Evolutionary conservation across 2,888 invertebrate species (phyloP).

Genomic region (Drosophila austrosaltans): DNA sequence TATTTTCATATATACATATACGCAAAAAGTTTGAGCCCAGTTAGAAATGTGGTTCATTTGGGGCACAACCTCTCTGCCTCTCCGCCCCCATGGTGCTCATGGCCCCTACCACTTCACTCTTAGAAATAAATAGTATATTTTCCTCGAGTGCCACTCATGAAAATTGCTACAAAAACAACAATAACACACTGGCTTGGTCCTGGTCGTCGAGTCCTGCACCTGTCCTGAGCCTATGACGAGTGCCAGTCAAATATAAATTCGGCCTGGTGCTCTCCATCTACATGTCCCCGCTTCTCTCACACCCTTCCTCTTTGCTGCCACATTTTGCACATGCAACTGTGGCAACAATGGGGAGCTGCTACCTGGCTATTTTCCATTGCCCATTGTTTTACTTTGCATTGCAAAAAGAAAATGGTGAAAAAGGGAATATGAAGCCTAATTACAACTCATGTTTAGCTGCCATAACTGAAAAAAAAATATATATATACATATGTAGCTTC

Average conservation of each 20-base stretch:
- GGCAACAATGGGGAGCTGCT: slow-evolving; percentile 7
- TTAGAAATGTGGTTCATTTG: slow-evolving; percentile 72
- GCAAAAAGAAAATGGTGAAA: slow-evolving; percentile 37
- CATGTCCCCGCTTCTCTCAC: slow-evolving; percentile 4
- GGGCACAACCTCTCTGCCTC: slow-evolving; percentile 39
- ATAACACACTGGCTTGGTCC: slow-evolving; percentile 29
- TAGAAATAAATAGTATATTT: slow-evolving; percentile 76
- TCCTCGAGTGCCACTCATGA: slow-evolving; percentile 75
- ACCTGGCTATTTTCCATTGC: slow-evolving; percentile 2
- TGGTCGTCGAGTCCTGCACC: slow-evolving; percentile 40
- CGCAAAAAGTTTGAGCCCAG: slow-evolving; percentile 63
- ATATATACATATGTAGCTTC: slow-evolving; percentile 1
- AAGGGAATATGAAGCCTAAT: slow-evolving; percentile 58
- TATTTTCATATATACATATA: slow-evolving; percentile 72
- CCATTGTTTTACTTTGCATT: slow-evolving; percentile 11
- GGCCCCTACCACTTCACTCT: slow-evolving; percentile 23
- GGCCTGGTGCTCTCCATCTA: slow-evolving; percentile 46
- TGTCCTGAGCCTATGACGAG: slow-evolving; percentile 62
- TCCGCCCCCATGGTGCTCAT: background rate
- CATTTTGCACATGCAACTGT: slow-evolving; percentile 33
- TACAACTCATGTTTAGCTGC: slow-evolving; percentile 65
- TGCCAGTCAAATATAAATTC: slow-evolving; percentile 75
- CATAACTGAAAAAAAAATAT: slow-evolving; percentile 43
- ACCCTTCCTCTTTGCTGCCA: background rate
- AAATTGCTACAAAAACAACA: slow-evolving; percentile 69